Evolutionary conservation across 2,113 vertebrate genomes (phyloP).

Genomic region (Monarcha castaneiventris): DNA sequence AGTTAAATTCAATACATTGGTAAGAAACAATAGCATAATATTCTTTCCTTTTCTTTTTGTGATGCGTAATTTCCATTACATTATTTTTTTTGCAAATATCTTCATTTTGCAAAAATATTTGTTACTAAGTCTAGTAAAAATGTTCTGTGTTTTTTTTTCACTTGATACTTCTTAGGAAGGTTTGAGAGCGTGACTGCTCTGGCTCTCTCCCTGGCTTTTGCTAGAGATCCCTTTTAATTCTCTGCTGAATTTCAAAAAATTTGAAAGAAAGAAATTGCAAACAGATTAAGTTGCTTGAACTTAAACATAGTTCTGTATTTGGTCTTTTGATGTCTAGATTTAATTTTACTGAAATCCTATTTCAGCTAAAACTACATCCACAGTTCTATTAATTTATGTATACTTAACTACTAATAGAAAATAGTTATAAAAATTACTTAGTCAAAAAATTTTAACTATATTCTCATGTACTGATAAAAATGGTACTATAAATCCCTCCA

Average conservation of each 20-base stretch:
- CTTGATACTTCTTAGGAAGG: not conserved
- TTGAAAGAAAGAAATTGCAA: not conserved
- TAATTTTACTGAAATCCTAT: not conserved
- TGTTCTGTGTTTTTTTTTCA: not conserved
- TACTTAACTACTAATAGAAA: not conserved
- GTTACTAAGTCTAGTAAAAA: not conserved
- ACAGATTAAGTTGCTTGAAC: not conserved
- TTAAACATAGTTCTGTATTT: not conserved
- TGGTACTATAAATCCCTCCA: not conserved
- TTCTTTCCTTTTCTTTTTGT: not conserved
- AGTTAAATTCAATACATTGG: not conserved
- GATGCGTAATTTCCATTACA: not conserved
- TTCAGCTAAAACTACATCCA: not conserved
- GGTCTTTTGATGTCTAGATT: not conserved
- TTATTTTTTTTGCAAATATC: not conserved
- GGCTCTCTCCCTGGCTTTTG: not conserved
- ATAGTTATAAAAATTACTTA: not conserved
- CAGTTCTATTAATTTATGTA: not conserved
- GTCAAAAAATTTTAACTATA: not conserved
- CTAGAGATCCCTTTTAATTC: not conserved
- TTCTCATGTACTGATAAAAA: not conserved
- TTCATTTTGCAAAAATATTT: not conserved
- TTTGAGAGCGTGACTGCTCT: not conserved
- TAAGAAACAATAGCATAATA: not conserved
- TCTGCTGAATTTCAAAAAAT: not conserved